phyloP scores from a whole-genome alignment of 2,888 invertebrate genomes.

The Ceratothoa steindachneri region DNA sequence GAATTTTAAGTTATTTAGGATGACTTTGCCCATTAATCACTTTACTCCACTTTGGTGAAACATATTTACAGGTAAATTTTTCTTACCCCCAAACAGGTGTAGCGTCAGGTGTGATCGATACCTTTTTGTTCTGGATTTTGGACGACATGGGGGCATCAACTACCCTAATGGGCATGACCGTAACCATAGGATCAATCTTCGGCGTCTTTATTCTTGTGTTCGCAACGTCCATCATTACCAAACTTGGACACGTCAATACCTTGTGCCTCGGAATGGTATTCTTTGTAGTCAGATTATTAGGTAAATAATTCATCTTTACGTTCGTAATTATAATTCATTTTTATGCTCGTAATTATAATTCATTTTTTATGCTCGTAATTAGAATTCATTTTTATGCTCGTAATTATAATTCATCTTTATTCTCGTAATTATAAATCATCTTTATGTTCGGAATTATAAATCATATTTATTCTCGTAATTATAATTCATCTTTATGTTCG shows the following conservation, averaged over 20 bases:
- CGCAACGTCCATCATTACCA: constrained; percentile 53
- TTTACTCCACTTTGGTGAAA: not conserved
- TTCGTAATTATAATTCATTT: not conserved
- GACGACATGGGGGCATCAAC: constrained; percentile 72
- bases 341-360: not conserved
- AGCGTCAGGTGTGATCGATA: constrained; percentile 78
- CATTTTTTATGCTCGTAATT: not conserved
- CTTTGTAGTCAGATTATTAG: constrained; percentile 30
- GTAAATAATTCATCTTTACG: too few relatives aligned
- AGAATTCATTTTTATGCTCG: not conserved
- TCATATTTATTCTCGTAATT: too few relatives aligned
- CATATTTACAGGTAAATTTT: not conserved
- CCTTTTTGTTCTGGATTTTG: constrained; percentile 73
- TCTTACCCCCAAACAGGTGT: constrained; percentile 62
- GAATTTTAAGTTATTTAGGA: too few relatives aligned
- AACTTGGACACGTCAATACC: constrained; percentile 34
- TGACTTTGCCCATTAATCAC: too few relatives aligned
- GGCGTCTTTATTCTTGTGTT: constrained; percentile 70
- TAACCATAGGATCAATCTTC: constrained; percentile 71
- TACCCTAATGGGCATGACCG: constrained; percentile 73
- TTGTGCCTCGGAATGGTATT: constrained; percentile 24
- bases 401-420: too few relatives aligned
- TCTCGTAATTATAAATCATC: too few relatives aligned
- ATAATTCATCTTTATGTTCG: too few relatives aligned
- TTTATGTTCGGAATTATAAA: too few relatives aligned